These are phyloP conservation scores for Nasua narica DNA, from an alignment of 2,797 vertebrate genomes.

Conservation along the genomic window DNA sequence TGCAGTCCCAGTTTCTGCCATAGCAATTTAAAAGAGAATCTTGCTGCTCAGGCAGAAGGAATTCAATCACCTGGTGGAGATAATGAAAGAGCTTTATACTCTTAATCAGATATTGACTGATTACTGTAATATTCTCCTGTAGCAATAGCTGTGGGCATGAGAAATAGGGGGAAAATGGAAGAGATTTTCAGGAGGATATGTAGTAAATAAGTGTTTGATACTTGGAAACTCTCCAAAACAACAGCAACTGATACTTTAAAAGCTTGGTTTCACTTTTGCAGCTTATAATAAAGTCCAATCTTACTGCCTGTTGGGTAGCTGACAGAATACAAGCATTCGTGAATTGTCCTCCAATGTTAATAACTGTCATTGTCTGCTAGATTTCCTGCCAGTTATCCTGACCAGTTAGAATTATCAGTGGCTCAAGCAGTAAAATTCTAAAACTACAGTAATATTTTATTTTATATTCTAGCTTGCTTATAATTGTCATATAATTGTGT, in stretches of 20 bases:
- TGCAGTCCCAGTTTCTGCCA: neutral
- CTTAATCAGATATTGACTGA: conserved; percentile 77
- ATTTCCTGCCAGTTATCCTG: neutral
- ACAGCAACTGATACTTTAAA: neutral
- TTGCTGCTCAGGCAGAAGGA: neutral
- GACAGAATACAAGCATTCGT: neutral
- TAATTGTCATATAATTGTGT: neutral
- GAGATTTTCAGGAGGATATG: conserved; percentile 1
- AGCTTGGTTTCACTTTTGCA: neutral
- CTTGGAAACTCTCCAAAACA: neutral
- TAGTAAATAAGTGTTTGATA: neutral
- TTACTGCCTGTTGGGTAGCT: neutral
- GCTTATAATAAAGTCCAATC: neutral
- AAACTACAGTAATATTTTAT: neutral
- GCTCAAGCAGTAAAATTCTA: neutral
- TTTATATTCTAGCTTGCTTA: neutral
- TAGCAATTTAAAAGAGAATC: neutral
- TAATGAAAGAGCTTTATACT: conserved; percentile 71
- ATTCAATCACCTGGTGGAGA: conserved; percentile 63
- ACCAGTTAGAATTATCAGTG: neutral
- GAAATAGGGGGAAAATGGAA: neutral
- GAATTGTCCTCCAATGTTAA: neutral
- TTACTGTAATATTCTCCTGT: conserved; percentile 69
- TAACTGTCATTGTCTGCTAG: neutral
- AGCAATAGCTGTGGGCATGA: conserved; percentile 2